Evolutionary conservation across 2,888 invertebrate genomes (phyloP).

Genomic region (Oligia latruncula): DNA sequence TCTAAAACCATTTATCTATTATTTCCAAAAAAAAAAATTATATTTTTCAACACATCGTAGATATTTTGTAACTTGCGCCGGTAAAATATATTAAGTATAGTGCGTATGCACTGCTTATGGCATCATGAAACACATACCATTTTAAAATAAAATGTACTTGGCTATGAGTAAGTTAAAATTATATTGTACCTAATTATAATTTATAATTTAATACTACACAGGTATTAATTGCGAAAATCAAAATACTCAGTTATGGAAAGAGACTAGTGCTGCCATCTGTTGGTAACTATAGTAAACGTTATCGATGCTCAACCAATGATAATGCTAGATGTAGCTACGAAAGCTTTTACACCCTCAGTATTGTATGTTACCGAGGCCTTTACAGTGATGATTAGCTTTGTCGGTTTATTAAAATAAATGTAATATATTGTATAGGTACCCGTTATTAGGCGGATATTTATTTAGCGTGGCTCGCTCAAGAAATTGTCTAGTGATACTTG

Average conservation of each 20-base stretch:
- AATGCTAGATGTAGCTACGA: slow-evolving; percentile 7
- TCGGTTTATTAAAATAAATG: background rate
- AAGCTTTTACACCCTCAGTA: background rate
- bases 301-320: background rate
- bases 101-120: no score
- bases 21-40: background rate
- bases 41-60: background rate
- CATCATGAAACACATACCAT: background rate
- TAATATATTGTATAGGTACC: background rate
- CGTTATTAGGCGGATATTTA: background rate
- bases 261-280: slow-evolving; percentile 52
- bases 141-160: background rate
- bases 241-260: background rate
- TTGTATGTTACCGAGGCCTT: background rate
- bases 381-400: background rate
- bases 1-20: background rate
- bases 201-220: no score
- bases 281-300: background rate
- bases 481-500: background rate
- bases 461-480: background rate
- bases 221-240: background rate
- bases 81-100: no score
- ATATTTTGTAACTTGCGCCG: no score
- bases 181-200: background rate
- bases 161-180: background rate